Evolutionary conservation across 2,888 invertebrate genomes (phyloP), one percentile per base, ranked within the genome.

Genomic region (Slavum lentiscoides): DNA sequence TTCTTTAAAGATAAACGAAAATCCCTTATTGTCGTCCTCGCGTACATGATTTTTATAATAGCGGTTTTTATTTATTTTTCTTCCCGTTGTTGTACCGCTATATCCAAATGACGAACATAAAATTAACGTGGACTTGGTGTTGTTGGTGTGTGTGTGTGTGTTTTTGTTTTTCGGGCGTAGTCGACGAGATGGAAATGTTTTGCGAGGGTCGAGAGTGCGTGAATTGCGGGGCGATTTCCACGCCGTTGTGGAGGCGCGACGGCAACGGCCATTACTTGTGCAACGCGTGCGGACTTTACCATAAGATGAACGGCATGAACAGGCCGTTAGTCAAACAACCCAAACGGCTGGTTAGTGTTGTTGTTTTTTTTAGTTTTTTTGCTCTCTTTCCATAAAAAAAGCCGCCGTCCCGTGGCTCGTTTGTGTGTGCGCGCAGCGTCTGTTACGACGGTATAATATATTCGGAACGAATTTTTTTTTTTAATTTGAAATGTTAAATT

Each of bases 231-330:
- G 91, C 92, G n/a, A 89, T 90, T 83, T 89, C 89, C 81, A 99
- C 98, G 84, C 98, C 98, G 83, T 90, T 98, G 85, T 98, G 98
- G 99, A 92, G 98, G 84, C 92, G 99, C 87, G 98, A 99, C 90
- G 96, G 96, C 87, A 97, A 96, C 85, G 98, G 98, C 84, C 97
- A 98, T 90, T 98, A 98, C 89, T 92, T 98, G 85, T 99, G 99
- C 92, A 99, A 99, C 90, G 98, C 98, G 84, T 99, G 99, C 89
- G 98, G 98, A 85, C 94, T 99, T 85, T 98, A 98, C 90, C 93
- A 93, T 89, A 96, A 95, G 90, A 94, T 96, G 94, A 97, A 96
- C 88, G 95, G 96, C 87, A 93, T 94, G 90, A 95, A 95, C 89
- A 91, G 96, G 86, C 96, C 96, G 82, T 90, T 96, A 86, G 93